These are phyloP conservation scores for Ashinkailepas kermadecensis DNA, from an alignment of 2,888 invertebrate species.

Conservation along the genomic window DNA sequence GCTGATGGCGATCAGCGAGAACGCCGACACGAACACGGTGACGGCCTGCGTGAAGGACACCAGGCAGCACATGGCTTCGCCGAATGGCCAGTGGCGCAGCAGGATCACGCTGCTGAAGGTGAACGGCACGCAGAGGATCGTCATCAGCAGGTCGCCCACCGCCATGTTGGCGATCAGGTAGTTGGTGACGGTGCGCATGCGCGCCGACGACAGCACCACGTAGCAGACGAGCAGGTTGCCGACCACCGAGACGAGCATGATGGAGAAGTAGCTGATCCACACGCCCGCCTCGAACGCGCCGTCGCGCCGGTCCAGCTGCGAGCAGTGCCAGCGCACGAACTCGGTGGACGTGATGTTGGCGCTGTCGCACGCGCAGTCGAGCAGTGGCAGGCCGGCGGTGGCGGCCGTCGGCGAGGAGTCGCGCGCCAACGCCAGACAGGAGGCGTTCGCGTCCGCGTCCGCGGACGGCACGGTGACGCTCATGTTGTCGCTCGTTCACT, in stretches of 20 bases:
- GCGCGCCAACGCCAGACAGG: neutral
- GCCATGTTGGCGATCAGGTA: constrained; percentile 77
- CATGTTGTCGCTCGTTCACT: too few relatives aligned
- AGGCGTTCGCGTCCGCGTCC: neutral
- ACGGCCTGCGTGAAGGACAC: constrained; percentile 33
- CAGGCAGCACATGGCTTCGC: constrained; percentile 58
- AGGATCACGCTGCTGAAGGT: constrained; percentile 73
- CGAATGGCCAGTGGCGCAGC: constrained; percentile 80
- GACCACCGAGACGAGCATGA: constrained; percentile 43
- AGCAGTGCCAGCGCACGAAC: neutral
- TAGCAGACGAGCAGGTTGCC: constrained; percentile 63
- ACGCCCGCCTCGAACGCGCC: constrained; percentile 39
- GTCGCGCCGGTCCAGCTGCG: neutral
- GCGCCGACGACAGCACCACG: constrained; percentile 69
- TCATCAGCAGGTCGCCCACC: constrained; percentile 81
- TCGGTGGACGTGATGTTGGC: neutral
- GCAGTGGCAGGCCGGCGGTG: neutral
- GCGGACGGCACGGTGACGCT: too few relatives aligned
- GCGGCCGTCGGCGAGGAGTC: neutral
- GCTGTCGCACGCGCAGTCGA: neutral
- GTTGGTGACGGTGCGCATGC: constrained; percentile 88
- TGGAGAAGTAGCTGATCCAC: constrained; percentile 43
- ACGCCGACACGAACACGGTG: constrained; percentile 61
- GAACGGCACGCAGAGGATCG: constrained; percentile 82
- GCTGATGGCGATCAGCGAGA: constrained; percentile 82